A percentile compares a stretch with the other conserved stretches of the same genome.
phyloP scores from a whole-genome alignment of 2,113 vertebrate species.

The Scophthalmus maximus region DNA sequence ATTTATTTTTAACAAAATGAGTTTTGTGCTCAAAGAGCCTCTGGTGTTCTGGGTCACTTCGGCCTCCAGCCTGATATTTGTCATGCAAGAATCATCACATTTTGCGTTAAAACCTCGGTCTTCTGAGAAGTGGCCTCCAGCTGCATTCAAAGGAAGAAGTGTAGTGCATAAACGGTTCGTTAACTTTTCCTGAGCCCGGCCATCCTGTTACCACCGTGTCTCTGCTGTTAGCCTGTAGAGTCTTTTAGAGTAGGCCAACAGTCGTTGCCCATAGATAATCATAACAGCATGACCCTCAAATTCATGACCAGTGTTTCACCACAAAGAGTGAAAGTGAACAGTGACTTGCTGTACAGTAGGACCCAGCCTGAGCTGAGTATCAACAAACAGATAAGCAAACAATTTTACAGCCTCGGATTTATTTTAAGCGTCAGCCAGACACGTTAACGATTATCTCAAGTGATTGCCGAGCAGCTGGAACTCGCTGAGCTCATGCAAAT shows the following conservation, averaged over 20 bases:
- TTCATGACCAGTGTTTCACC: conserved; percentile 21
- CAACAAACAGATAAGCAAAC: not conserved
- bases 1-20: too few relatives aligned
- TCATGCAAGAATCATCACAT: too few relatives aligned
- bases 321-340: too few relatives aligned
- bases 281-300: conserved; percentile 33
- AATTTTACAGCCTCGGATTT: not conserved
- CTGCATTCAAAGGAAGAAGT: too few relatives aligned
- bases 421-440: not conserved
- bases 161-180: too few relatives aligned
- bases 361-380: not conserved
- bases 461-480: conserved; percentile 17
- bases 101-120: too few relatives aligned
- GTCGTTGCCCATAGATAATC: conserved; percentile 44
- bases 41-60: too few relatives aligned
- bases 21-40: too few relatives aligned
- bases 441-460: not conserved
- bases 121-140: too few relatives aligned
- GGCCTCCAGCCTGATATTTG: not conserved
- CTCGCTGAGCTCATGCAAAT: conserved; percentile 20
- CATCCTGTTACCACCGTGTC: not conserved
- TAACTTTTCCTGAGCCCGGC: too few relatives aligned
- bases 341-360: not conserved
- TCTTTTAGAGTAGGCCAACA: conserved; percentile 18
- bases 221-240: not conserved